Evolutionary conservation across 2,113 vertebrate genomes (phyloP).

Genomic region (Erinaceus europaeus): DNA sequence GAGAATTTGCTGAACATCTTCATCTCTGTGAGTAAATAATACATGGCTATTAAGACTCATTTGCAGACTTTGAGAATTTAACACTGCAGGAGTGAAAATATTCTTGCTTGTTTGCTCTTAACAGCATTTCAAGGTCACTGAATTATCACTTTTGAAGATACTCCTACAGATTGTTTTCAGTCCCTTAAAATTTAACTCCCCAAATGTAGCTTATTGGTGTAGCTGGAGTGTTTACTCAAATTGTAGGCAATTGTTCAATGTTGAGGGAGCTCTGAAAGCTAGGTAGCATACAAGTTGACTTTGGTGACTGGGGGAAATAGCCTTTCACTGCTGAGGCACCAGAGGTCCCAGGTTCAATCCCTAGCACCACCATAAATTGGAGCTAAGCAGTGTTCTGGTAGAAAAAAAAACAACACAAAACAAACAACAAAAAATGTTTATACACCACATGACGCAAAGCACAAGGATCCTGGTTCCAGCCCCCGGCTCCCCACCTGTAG

Average conservation of each 20-base stretch:
- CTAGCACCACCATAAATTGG: too few species aligned
- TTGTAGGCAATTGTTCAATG: not conserved
- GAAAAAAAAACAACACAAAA: too few species aligned
- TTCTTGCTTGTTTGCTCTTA: not conserved
- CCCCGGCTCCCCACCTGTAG: too few species aligned
- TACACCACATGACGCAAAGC: too few species aligned
- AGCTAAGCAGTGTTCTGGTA: too few species aligned
- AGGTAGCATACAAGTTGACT: not conserved
- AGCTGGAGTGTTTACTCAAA: not conserved
- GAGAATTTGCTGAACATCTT: slow-evolving; percentile 94
- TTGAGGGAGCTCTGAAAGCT: not conserved
- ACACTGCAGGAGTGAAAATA: not conserved
- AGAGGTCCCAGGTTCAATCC: too few species aligned
- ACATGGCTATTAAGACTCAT: slow-evolving; percentile 2
- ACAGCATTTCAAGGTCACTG: not conserved
- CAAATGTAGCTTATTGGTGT: not conserved
- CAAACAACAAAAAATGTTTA: too few species aligned
- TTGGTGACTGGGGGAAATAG: too few species aligned
- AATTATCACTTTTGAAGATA: not conserved
- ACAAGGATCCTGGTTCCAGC: too few species aligned
- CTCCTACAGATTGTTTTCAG: not conserved
- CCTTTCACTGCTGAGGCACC: too few species aligned
- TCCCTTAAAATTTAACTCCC: slow-evolving; percentile 24
- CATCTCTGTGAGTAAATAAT: slow-evolving; percentile 89
- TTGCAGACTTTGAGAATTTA: slow-evolving; percentile 6